phyloP scores from a whole-genome alignment of 1,140 invertebrate species.

The Pomacea maculata region DNA sequence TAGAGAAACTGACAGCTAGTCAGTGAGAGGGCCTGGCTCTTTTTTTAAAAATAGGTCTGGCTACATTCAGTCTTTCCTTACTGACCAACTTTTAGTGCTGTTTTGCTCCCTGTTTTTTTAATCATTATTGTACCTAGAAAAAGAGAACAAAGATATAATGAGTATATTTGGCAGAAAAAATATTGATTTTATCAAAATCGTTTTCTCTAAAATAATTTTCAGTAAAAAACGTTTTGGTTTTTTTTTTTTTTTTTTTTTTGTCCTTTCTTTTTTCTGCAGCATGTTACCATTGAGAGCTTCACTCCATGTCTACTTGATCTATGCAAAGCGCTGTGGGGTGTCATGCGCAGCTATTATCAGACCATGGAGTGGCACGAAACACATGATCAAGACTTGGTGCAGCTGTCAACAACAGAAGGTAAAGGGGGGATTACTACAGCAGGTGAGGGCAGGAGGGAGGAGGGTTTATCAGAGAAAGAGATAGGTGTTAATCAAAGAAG shows the following conservation, averaged over 20 bases:
- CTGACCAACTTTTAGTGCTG: no score
- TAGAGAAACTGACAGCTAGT: conserved; percentile 27
- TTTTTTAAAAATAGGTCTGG: neutral
- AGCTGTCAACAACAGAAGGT: conserved; percentile 21
- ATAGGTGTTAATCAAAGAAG: no score
- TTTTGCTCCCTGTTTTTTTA: no score
- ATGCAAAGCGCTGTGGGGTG: conserved; percentile 64
- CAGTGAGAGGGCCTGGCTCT: neutral
- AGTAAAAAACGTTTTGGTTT: neutral
- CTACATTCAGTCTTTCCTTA: no score
- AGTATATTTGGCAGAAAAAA: no score
- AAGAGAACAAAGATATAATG: no score
- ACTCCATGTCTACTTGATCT: conserved; percentile 70
- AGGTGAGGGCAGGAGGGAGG: no score
- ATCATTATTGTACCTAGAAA: no score
- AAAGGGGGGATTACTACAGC: no score
- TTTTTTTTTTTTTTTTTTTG: conserved; percentile 2
- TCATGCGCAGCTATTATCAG: conserved; percentile 62
- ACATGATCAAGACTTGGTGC: conserved; percentile 39
- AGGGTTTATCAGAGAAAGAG: no score
- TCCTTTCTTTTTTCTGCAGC: conserved; percentile 61
- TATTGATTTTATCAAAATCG: neutral
- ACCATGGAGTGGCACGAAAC: conserved; percentile 62
- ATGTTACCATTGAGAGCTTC: conserved; percentile 79
- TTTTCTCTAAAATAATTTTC: neutral